Evolutionary conservation across 2,113 vertebrate species (phyloP), one percentile per base, ranked within the genome.

Genomic region (Mohoua ochrocephala): DNA sequence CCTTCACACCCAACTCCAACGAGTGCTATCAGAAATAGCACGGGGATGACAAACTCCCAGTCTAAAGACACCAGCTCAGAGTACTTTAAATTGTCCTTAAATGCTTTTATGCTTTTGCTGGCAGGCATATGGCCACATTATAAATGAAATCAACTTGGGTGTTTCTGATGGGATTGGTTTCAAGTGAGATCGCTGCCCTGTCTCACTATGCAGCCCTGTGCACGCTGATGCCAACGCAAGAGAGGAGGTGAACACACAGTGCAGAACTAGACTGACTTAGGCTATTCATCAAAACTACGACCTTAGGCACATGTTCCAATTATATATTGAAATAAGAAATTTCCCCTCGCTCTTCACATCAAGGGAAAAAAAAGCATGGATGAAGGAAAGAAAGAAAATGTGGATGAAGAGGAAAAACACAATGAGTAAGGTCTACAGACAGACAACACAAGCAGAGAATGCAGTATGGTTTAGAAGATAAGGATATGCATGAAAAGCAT

Each of bases 161-260:
- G 79, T 86, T 85, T 76, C 56, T 71, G 27, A 16, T 47, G 30
- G 27, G 15, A 67, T 44, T 70, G 26, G 15, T 61, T 92, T 68
- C 39, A 60, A 56, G 31, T 4, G 39, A 59, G 44, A 39, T n/a
- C 0, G 0, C 53, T 49, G 41, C 68, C 11, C 39, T 33, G 23
- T 35, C 56, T 90, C 52, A 9, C 31, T 22, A 7, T 24, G 33
- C 53, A 68, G 44, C 31, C 67, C 39, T 8, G 4, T 11, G 57
- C 15, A 33, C 0, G 0, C 57, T 73, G 77, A 60, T 41, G 53
- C 44, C n/a, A 69, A 2, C 3, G 14, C 42, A 67, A 70, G 39
- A 67, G 11, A 53, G 21, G 11, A 57, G 15, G 12, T 60, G 28
- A 89, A 87, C 41, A 59, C 1, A 26, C 0, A 31, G 5, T 22